phyloP scores from a whole-genome alignment of 2,888 invertebrate species.

The Matsumyia berberina region DNA sequence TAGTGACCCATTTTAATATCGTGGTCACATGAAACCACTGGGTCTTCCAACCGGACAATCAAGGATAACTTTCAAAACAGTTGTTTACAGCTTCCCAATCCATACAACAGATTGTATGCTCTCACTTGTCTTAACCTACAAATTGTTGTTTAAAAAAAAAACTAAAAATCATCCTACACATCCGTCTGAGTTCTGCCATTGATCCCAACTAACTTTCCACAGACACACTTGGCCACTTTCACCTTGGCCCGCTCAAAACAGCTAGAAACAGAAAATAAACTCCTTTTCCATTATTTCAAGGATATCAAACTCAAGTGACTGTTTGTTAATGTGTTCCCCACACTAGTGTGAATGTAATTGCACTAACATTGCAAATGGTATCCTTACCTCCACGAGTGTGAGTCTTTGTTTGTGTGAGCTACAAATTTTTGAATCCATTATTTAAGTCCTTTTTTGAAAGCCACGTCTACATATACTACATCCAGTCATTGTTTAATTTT shows the following conservation, averaged over 20 bases:
- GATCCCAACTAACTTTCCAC: background rate
- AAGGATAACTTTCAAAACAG: too few species aligned
- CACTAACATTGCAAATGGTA: conserved; percentile 18
- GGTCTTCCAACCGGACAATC: too few species aligned
- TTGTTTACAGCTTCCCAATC: too few species aligned
- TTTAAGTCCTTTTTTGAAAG: conserved; percentile 55
- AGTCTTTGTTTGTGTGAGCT: background rate
- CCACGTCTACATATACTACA: conserved; percentile 48
- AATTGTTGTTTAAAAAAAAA: too few species aligned
- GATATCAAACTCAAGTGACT: conserved; percentile 18
- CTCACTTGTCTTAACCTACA: too few species aligned
- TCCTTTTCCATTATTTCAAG: conserved; percentile 33
- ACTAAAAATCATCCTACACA: too few species aligned
- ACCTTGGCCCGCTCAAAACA: background rate
- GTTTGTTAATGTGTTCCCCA: conserved; percentile 1
- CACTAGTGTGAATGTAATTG: conserved; percentile 36
- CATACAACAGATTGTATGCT: too few species aligned
- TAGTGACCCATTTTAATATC: too few species aligned
- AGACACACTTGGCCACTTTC: background rate
- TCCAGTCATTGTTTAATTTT: conserved; percentile 61
- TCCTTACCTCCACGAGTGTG: background rate
- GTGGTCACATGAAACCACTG: too few species aligned
- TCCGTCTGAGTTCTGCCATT: background rate
- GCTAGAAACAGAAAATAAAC: background rate
- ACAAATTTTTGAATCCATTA: conserved; percentile 50